Evolutionary conservation across 2,888 invertebrate species (phyloP), one percentile per base, ranked within the genome.

Genomic region (Ophion obscuratus): DNA sequence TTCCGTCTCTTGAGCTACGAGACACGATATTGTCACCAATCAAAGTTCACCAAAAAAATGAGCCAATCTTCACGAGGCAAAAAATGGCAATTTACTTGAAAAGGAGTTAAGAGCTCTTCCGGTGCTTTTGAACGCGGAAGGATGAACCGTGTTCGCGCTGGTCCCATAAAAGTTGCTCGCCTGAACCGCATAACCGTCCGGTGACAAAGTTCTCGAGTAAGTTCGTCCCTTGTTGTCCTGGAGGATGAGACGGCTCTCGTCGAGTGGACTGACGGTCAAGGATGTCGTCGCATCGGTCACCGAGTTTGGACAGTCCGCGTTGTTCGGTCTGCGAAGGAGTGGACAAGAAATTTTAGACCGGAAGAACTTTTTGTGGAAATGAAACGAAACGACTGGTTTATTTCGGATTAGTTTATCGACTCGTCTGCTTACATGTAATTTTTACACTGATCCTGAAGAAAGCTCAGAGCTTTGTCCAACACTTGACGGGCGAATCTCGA

Each of bases 381-480:
- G 11, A 17, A 1, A 6, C 14, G 57, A 57, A n/a, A 57, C 14
- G n/a, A 61, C 6, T 10, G 24, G 17, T 24, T 9, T 24, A 61
- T 9, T 10, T 2, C 2, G 24, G 6, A 20, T 9, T 7, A 24
- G 6, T 24, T 61, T 20, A 61, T 24, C 9, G 36, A 17, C 14
- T 40, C n/a, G 10, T 10, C 44, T 81, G 93, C 95, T 95, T 91
- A 96, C 96, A 95, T 95, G 91, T 95, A 96, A 89, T 95, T 95
- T 73, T 94, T 93, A 91, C 96, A 96, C 89, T 96, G 95, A 88
- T 96, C 95, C 81, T 95, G 95, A 4, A 96, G 92, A 89, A 96
- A 96, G 87, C 95, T 95, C 66, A 96, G 91, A 0, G 96, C 95
- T 88, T 96, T 95, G 88, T 96, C 95, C 62, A 96, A 94, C 76